A percentile compares a stretch with the other conserved stretches of the same genome.
These are phyloP conservation scores for Eupeodes corollae DNA, from an alignment of 1,140 invertebrate genomes.

Conservation along the genomic window DNA sequence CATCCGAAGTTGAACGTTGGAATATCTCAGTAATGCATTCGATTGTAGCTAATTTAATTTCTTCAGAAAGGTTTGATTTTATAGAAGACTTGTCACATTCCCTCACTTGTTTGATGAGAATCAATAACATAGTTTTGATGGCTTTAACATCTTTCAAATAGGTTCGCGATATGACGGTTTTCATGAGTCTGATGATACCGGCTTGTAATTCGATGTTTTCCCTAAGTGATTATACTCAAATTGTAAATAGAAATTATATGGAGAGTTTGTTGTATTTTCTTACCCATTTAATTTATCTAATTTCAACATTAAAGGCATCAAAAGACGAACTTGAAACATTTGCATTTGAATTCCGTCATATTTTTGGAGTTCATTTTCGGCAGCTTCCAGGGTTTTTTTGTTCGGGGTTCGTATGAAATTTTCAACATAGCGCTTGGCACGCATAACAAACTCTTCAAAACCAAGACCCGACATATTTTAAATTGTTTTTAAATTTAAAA, in stretches of 20 bases:
- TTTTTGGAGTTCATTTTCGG: conserved; percentile 19
- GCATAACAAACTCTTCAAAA: too few species aligned
- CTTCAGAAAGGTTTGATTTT: conserved; percentile 22
- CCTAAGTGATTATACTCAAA: conserved; percentile 5
- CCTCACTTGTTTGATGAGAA: conserved; percentile 23
- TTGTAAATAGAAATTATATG: neutral
- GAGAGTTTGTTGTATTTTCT: neutral
- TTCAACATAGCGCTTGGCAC: too few species aligned
- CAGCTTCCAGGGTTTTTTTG: conserved; percentile 12
- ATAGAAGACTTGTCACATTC: conserved; percentile 12
- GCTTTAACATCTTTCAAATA: conserved; percentile 21
- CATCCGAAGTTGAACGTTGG: conserved; percentile 19
- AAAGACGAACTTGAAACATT: conserved; percentile 25
- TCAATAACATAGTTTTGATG: conserved; percentile 22
- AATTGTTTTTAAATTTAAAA: too few species aligned
- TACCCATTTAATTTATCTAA: conserved; percentile 24
- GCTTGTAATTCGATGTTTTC: conserved; percentile 25
- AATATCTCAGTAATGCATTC: conserved; percentile 18
- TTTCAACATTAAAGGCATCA: conserved; percentile 28
- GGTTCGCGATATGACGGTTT: conserved; percentile 17
- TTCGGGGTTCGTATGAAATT: conserved; percentile 20
- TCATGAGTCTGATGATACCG: conserved; percentile 19
- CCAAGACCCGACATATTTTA: too few species aligned
- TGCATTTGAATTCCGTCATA: conserved; percentile 26
- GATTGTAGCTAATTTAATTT: conserved; percentile 28